Conservation (phyloP, 2,797 vertebrate genomes). For the Lacerta viridis region DNA sequence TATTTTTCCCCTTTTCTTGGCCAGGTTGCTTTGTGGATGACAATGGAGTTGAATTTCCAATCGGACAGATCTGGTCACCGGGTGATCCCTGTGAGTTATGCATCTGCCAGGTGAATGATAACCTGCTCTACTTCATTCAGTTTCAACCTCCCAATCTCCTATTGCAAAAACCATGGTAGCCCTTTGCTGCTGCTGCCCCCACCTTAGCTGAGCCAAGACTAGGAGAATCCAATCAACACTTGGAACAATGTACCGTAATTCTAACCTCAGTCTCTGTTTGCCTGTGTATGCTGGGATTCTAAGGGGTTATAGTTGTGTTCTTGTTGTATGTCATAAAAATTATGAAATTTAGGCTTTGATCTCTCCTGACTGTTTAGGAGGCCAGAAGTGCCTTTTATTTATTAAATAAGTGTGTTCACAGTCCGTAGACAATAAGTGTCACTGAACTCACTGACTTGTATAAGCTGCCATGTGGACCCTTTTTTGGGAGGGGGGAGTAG, state of each 20-base stretch:
- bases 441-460: neutral
- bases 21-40: slow-evolving; percentile 85
- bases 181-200: too few relatives aligned
- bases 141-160: slow-evolving; percentile 40
- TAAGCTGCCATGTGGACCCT: neutral
- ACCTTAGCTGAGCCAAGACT: neutral
- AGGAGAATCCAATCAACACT: neutral
- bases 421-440: neutral
- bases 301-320: neutral
- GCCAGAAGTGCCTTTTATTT: neutral
- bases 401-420: neutral
- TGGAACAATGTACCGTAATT: neutral
- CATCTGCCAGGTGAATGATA: slow-evolving; percentile 88
- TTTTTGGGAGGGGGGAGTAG: neutral
- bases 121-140: slow-evolving; percentile 77
- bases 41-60: slow-evolving; percentile 83
- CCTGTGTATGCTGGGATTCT: neutral
- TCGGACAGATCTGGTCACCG: slow-evolving; percentile 88
- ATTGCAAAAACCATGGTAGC: neutral
- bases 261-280: neutral
- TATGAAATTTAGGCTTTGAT: neutral
- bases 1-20: neutral
- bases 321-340: neutral
- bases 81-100: slow-evolving; percentile 89
- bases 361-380: neutral